Evolutionary conservation across 92 coral and sea anemone genomes (phyloP), one percentile per base, ranked within the genome.

Genomic region (Epizoanthus scotinus): DNA sequence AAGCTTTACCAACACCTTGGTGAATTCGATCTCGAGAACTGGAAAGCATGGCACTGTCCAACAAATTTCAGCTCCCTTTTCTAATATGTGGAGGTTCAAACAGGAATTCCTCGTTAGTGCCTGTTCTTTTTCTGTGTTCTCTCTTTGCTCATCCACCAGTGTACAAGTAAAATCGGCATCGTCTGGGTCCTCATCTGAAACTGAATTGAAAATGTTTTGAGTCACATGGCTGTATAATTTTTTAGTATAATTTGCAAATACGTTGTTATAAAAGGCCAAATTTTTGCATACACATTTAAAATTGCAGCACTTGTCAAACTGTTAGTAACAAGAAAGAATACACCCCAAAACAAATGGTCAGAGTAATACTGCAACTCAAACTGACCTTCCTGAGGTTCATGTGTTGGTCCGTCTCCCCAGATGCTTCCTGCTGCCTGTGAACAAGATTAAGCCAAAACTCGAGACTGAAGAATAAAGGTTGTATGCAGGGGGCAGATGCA

Each of bases 11-110:
- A 13, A 38, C 29, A 82, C 71, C 25, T 70, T 71, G 6, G 69
- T 70, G 24, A 70, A 82, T 6, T 52, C 56, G 3, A 82, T 82
- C 26, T 70, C 86, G 47, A 70, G 47, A 26, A 82, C 79, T n/a
- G 79, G 86, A 57, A 82, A 82, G 34, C 60, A 70, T 14, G 86
- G 86, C 25, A 70, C 62, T 27, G 80, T 59, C 86, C 79, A 82
- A 47, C 44, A 18, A 29, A 82, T 68, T 28, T 82, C 67, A 38
- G 17, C 60, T 20, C 79, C 79, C 52, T 56, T 82, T 21, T 55
- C 70, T 3, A 82, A 53, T 3, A 82, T 47, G 12, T 12, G 27
- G 8, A 82, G 10, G 3, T 68, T 82, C 44, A 56, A 29, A 31
- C 40, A 10, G 42, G 70, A 64, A 14, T 20, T 64, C 29, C 70